phyloP scores from a whole-genome alignment of 2,888 invertebrate species.

The Agrochola lychnidis region DNA sequence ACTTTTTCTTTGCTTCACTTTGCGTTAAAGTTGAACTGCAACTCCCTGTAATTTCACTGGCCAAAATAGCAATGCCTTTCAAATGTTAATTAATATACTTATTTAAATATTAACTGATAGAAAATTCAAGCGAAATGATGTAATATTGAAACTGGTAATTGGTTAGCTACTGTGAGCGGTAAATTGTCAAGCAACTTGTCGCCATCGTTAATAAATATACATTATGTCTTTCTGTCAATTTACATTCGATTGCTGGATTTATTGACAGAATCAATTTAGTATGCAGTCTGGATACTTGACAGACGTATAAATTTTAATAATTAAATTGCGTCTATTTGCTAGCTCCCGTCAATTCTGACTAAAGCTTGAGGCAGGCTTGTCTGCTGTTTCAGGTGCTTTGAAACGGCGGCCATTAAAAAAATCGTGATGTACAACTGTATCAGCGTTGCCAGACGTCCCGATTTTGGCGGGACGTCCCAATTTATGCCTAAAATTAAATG shows the following conservation, averaged over 20 bases:
- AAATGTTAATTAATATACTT: not conserved
- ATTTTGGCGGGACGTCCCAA: too few species aligned
- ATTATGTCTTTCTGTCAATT: slow-evolving; percentile 61
- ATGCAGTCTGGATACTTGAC: slow-evolving; percentile 25
- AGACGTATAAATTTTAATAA: slow-evolving; percentile 26
- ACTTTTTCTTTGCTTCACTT: not conserved
- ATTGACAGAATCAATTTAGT: slow-evolving; percentile 45
- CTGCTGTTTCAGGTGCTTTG: not conserved
- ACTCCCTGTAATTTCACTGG: not conserved
- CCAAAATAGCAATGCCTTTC: slow-evolving; percentile 22
- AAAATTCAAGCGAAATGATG: slow-evolving; percentile 33
- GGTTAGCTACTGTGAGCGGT: slow-evolving; percentile 38
- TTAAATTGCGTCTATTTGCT: slow-evolving; percentile 11
- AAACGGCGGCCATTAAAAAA: not conserved
- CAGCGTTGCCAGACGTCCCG: too few species aligned
- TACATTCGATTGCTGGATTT: slow-evolving; percentile 61
- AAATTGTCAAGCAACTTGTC: slow-evolving; percentile 28
- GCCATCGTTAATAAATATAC: slow-evolving; percentile 50
- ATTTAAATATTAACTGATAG: too few species aligned
- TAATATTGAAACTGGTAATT: slow-evolving; percentile 45
- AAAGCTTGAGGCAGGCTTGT: not conserved
- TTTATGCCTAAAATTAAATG: too few species aligned
- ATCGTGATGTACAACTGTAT: too few species aligned
- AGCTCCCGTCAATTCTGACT: not conserved
- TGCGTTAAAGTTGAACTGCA: too few species aligned